These are phyloP conservation scores for Antheraea yamamai DNA, from an alignment of 2,888 invertebrate species.

Conservation along the genomic window DNA sequence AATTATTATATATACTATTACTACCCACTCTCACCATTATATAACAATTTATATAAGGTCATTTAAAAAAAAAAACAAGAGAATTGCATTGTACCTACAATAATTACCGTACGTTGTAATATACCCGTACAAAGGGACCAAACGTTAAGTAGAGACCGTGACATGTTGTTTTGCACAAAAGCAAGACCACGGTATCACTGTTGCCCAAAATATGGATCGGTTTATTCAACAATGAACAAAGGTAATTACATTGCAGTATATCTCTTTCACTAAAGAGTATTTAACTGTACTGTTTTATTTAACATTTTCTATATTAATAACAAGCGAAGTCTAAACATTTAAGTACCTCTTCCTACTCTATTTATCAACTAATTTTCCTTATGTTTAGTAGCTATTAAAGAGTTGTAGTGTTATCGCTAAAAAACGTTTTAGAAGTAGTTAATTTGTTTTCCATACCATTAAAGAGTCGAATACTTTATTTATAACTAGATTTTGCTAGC, in stretches of 20 bases:
- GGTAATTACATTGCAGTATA: neutral
- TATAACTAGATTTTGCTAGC: too few relatives aligned
- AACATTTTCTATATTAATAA: too few relatives aligned
- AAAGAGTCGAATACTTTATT: too few relatives aligned
- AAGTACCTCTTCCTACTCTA: too few relatives aligned
- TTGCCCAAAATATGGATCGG: conserved; percentile 29
- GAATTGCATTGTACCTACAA: neutral
- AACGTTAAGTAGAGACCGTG: conserved; percentile 42
- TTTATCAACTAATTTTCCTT: too few relatives aligned
- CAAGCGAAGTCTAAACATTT: too few relatives aligned
- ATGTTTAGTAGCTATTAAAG: too few relatives aligned
- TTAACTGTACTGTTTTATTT: too few relatives aligned
- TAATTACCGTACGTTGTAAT: neutral
- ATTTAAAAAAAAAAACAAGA: neutral
- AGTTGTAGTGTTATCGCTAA: too few relatives aligned
- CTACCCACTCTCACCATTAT: neutral
- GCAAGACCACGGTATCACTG: conserved; percentile 32
- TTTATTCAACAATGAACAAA: conserved; percentile 29
- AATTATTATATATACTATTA: neutral
- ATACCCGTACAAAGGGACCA: conserved; percentile 33
- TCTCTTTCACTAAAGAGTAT: too few relatives aligned
- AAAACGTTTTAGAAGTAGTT: too few relatives aligned
- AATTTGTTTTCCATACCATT: too few relatives aligned
- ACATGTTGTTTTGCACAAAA: conserved; percentile 44
- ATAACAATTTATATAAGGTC: neutral